Evolutionary conservation across 2,888 invertebrate genomes (phyloP), one percentile per base, ranked within the genome.

Genomic region (Eulithis testata): DNA sequence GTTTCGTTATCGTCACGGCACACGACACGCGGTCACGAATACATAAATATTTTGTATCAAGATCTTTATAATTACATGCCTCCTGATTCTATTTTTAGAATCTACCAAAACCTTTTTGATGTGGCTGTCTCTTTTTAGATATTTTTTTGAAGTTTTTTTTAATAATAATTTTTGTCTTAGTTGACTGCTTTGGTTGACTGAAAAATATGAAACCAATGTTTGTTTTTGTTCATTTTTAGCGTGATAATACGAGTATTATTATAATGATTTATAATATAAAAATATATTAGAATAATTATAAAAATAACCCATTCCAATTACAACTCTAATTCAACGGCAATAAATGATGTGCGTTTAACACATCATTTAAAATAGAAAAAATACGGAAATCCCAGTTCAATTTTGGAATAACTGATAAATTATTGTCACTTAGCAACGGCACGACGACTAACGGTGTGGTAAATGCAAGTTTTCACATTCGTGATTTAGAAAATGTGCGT

Each of bases 401-500:
- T 65, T 64, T 68, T 57, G 58, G 76, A 75, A 73, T 74, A 73
- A 65, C 68, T 76, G 73, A 73, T 70, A 79, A 81, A 65, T 52
- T 54, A 82, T 77, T 77, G 76, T 73, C 74, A 76, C 73, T 77
- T 80, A 77, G 77, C 73, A 74, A 59, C 72, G 75, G 72, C 77
- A 77, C 77, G 76, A 68, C 72, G 60, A 71, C 76, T 79, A 81
- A 79, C 77, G 79, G 81, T 75, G 77, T 79, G 75, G 76, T 79
- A 80, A 84, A 83, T 76, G 80, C 80, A 77, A 78, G 81, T 84
- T 87, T 87, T 86, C 89, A 86, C 84, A 86, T 89, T 90, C 87
- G 88, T 90, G 89, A 90, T 89, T 89, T 87, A 87, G 87, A 87
- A 88, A 89, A 87, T 80, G 76, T 80, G 82, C 81, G 82, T 82